A percentile compares a stretch with the other conserved stretches of the same genome.
Conservation (phyloP, 2,797 vertebrate genomes). For the Hirundo rustica region DNA sequence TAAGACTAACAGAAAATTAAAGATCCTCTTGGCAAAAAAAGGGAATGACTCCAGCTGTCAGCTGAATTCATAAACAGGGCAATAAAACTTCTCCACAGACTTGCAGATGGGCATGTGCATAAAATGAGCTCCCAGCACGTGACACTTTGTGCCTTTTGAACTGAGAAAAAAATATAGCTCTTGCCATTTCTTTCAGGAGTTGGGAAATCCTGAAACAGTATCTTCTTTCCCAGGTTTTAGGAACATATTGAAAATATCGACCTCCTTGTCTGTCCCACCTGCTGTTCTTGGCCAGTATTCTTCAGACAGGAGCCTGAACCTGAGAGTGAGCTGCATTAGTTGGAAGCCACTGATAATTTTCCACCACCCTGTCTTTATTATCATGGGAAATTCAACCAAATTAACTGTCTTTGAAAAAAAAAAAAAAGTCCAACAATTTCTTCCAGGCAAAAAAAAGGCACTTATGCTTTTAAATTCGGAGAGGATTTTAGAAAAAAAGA, state of each 20-base stretch:
- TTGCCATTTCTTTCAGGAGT: background rate
- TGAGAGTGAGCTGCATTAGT: rapidly evolving
- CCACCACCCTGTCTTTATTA: background rate
- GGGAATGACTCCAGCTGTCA: background rate
- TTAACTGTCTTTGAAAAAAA: background rate
- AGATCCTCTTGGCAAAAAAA: background rate
- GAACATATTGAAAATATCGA: background rate
- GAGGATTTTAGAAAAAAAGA: background rate
- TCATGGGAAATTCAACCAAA: background rate
- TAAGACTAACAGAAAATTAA: background rate
- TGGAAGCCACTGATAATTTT: background rate
- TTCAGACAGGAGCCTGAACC: background rate
- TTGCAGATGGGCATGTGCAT: background rate
- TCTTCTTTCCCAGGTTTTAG: background rate
- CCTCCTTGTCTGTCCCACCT: background rate
- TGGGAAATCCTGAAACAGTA: background rate
- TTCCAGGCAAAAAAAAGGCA: background rate
- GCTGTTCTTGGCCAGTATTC: background rate
- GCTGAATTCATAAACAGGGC: background rate
- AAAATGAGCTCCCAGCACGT: background rate
- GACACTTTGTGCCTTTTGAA: background rate
- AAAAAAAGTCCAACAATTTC: background rate
- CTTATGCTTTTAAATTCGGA: background rate
- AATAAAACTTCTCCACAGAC: background rate
- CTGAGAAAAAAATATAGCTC: background rate